A percentile compares a stretch with the other conserved stretches of the same genome.
Conservation (phyloP, 2,797 vertebrate genomes). For the Pantherophis alleghaniensis region DNA sequence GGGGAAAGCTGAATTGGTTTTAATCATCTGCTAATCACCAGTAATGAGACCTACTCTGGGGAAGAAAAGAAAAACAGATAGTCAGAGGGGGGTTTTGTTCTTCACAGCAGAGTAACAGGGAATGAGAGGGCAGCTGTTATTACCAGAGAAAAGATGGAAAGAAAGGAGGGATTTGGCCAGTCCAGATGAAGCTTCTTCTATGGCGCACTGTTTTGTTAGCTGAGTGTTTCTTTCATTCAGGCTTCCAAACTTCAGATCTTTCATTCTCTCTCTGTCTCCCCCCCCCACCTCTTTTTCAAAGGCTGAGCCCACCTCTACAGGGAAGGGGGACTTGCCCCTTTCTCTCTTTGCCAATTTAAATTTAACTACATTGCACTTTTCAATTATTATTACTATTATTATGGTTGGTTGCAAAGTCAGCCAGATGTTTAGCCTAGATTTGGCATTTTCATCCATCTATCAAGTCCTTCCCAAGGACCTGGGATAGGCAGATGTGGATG, state of each 20-base stretch:
- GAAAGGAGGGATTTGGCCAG: constrained; percentile 82
- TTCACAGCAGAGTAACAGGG: constrained; percentile 81
- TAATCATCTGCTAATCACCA: constrained; percentile 90
- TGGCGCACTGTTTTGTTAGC: constrained; percentile 78
- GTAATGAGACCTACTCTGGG: constrained; percentile 88
- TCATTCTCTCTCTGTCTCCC: constrained; percentile 49
- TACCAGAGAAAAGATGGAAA: constrained; percentile 77
- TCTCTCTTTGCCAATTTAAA: constrained; percentile 13
- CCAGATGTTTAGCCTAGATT: constrained; percentile 1
- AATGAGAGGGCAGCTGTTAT: constrained; percentile 85
- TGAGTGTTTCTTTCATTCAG: constrained; percentile 78
- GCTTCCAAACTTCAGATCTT: constrained; percentile 76
- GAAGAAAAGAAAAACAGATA: constrained; percentile 87
- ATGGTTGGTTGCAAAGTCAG: neutral
- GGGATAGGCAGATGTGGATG: neutral
- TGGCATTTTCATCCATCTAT: neutral
- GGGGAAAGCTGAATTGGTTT: constrained; percentile 86
- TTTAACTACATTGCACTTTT: neutral
- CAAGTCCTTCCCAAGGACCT: neutral
- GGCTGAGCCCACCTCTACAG: constrained; percentile 64
- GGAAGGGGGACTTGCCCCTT: constrained; percentile 56
- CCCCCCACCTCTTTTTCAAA: constrained; percentile 52
- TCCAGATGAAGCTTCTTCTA: constrained; percentile 81
- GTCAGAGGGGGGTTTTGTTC: constrained; percentile 85
- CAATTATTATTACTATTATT: neutral